Conservation (phyloP, 2,113 vertebrate species). For the Catharus minimus region DNA sequence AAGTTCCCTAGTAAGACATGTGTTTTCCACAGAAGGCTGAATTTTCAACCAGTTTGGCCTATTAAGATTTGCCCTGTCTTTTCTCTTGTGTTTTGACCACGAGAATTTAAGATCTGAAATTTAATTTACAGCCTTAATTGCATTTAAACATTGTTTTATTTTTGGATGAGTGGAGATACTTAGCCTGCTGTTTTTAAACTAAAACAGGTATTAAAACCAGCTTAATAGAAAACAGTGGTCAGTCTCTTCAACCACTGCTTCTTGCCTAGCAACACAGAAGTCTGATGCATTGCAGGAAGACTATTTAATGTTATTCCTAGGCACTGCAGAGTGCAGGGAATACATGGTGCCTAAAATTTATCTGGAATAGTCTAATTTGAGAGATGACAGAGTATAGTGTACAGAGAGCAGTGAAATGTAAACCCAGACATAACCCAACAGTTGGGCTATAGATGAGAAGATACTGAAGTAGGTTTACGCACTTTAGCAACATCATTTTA, state of each 20-base stretch:
- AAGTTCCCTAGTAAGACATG: not conserved
- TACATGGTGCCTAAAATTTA: not conserved
- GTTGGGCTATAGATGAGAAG: not conserved
- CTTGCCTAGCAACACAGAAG: not conserved
- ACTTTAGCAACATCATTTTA: not conserved
- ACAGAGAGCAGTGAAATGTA: not conserved
- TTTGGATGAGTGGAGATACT: constrained; percentile 11
- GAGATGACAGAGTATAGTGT: not conserved
- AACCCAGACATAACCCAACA: not conserved
- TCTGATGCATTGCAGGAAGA: not conserved
- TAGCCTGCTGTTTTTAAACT: not conserved
- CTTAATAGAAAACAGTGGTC: constrained; percentile 19
- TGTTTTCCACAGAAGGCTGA: not conserved
- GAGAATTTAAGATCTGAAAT: constrained; percentile 29
- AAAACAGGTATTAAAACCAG: not conserved
- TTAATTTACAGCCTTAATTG: constrained; percentile 26
- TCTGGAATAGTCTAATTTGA: not conserved
- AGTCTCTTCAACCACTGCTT: not conserved
- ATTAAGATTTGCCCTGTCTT: not conserved
- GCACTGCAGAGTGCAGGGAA: not conserved
- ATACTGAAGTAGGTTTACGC: not conserved
- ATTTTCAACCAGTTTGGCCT: not conserved
- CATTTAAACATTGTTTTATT: constrained; percentile 14
- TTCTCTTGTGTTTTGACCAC: not conserved
- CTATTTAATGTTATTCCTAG: not conserved